A percentile compares a stretch with the other conserved stretches of the same genome.
Evolutionary conservation across 2,113 vertebrate genomes (phyloP).

Genomic region (Anas platyrhynchos): DNA sequence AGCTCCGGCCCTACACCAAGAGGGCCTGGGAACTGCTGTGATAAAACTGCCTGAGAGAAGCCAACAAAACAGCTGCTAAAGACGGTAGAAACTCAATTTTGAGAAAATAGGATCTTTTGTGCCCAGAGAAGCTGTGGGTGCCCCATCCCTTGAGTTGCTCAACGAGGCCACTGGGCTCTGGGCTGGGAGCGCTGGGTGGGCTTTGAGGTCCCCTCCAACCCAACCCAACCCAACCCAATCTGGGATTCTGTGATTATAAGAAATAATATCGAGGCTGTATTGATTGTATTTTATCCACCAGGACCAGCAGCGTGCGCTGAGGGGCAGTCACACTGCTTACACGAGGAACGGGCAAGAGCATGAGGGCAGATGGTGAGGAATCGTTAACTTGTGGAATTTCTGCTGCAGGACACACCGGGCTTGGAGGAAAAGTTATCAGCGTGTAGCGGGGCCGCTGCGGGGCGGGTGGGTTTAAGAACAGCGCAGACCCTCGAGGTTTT

Average conservation of each 20-base stretch:
- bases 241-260: not conserved
- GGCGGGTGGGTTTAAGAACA: not conserved
- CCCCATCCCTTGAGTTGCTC: no score
- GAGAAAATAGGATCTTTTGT: not conserved
- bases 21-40: not conserved
- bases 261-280: not conserved
- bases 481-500: not conserved
- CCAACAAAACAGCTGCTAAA: not conserved
- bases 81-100: not conserved
- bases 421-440: not conserved
- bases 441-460: not conserved
- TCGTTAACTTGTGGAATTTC: not conserved
- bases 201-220: no score
- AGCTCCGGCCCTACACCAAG: not conserved
- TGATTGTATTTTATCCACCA: not conserved
- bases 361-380: not conserved
- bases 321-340: not conserved
- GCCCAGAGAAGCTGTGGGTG: no score
- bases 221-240: no score
- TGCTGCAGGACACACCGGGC: not conserved
- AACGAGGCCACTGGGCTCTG: no score
- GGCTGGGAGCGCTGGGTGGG: no score
- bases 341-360: not conserved
- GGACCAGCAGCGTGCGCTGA: not conserved
- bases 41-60: not conserved